Evolutionary conservation across 1,140 invertebrate species (phyloP).

Genomic region (Oscheius sp.): DNA sequence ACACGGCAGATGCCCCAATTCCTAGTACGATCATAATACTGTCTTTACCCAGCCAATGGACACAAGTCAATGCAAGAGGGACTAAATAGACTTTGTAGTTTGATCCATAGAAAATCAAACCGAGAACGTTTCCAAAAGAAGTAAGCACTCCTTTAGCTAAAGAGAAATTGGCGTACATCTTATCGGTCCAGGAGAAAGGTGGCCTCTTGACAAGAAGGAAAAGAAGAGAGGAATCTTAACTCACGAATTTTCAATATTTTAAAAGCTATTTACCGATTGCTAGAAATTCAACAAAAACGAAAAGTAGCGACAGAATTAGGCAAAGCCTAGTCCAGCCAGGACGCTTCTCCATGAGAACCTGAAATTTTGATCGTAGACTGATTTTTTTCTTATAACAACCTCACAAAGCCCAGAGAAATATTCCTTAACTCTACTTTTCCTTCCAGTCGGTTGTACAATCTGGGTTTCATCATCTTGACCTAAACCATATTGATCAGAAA

Average conservation of each 20-base stretch:
- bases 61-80: not conserved
- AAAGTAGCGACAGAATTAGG: conserved; percentile 34
- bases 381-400: conserved; percentile 16
- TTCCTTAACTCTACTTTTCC: not conserved
- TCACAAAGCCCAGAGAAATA: not conserved
- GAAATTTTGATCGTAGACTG: not conserved
- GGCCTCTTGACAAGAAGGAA: conserved; percentile 35
- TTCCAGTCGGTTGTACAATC: not conserved
- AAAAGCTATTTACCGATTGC: conserved; percentile 25
- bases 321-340: conserved; percentile 39
- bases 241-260: not conserved
- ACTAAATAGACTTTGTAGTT: not conserved
- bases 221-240: conserved; percentile 29
- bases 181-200: conserved; percentile 39
- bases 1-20: conserved; percentile 1
- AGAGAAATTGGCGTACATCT: conserved; percentile 30
- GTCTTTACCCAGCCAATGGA: conserved; percentile 24
- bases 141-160: not conserved
- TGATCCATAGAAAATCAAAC: not conserved
- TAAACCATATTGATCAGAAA: not conserved
- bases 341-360: conserved; percentile 30
- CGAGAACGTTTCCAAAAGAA: conserved; percentile 10
- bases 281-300: conserved; percentile 41
- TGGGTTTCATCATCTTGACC: conserved; percentile 5
- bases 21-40: conserved; percentile 33